phyloP scores from a whole-genome alignment of 2,888 invertebrate genomes.

The Aspidiotus rigidus region DNA sequence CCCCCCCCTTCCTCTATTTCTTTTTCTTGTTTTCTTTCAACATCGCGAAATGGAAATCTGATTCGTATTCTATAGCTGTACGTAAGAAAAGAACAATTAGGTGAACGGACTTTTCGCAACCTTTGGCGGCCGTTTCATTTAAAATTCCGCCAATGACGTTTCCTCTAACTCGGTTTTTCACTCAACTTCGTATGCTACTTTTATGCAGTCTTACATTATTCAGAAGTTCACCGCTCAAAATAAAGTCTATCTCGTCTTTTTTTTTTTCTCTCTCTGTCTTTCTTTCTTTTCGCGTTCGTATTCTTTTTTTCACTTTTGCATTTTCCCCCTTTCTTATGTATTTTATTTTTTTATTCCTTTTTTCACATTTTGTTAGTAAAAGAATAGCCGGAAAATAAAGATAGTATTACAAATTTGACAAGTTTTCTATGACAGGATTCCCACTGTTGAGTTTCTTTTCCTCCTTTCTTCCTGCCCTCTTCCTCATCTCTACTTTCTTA shows the following conservation, averaged over 20 bases:
- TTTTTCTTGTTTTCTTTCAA: neutral
- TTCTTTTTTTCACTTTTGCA: neutral
- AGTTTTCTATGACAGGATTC: too few relatives aligned
- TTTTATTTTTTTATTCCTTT: neutral
- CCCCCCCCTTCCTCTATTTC: conserved; percentile 6
- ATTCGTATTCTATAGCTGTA: conserved; percentile 29
- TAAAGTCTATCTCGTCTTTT: too few relatives aligned
- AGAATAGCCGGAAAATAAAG: conserved; percentile 9
- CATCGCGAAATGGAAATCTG: conserved; percentile 17
- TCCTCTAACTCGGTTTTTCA: conserved; percentile 31
- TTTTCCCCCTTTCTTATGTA: neutral
- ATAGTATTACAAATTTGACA: neutral
- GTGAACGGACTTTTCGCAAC: conserved; percentile 31
- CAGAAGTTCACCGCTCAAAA: conserved; percentile 27
- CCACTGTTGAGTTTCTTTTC: neutral
- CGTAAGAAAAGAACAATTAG: conserved; percentile 33
- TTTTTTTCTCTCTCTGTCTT: too few relatives aligned
- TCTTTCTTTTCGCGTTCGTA: too few relatives aligned
- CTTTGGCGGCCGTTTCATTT: conserved; percentile 32
- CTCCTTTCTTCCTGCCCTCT: neutral
- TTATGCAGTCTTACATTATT: conserved; percentile 33
- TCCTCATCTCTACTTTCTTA: neutral
- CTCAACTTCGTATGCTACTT: conserved; percentile 29
- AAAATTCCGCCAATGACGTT: conserved; percentile 31
- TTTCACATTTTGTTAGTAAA: neutral